Evolutionary conservation across 2,888 invertebrate species (phyloP), one percentile per base, ranked within the genome.

Genomic region (Xanthorhoe spadicearia): DNA sequence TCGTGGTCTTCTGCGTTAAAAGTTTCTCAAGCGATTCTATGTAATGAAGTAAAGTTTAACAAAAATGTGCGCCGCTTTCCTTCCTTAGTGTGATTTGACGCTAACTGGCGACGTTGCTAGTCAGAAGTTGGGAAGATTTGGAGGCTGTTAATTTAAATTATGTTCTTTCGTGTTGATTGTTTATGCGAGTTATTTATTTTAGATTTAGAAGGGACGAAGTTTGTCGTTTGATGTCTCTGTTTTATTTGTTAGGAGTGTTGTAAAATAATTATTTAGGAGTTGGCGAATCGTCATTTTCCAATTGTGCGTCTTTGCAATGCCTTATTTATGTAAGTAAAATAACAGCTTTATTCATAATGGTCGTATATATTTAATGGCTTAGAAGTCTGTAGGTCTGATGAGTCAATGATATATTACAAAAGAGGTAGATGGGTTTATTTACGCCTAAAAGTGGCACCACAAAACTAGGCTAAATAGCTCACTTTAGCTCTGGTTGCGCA

Each of bases 81-180:
- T n/a, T n/a, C n/a, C n/a, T n/a, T n/a, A n/a, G n/a, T n/a, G n/a
- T n/a, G n/a, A n/a, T n/a, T n/a, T n/a, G n/a, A n/a, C n/a, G n/a
- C n/a, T 59, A 52, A 58, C 59, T 69, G 60, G 51, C 67, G 56
- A 66, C 23, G 69, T 74, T 74, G 71, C 81, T 81, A 78, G 79
- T 81, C 81, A 80, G 71, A 54, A 50, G 43, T 68, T 68, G 54
- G 69, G 73, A 72, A 64, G 66, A 74, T 71, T 71, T 72, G 67
- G 76, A 78, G 79, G 79, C 76, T 79, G 78, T 78, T 77, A 69
- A 63, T 71, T 72, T 74, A 70, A 65, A 68, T 64, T 48, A 35
- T 60, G 17, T 65, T 64, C 0, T 72, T 58, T 69, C 56, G 58
- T 63, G 64, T 70, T 68, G 38, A 59, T 72, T 38, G 54, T 64